Conservation (phyloP, 2,113 vertebrate genomes). For the Cephalopholis sonnerati region DNA sequence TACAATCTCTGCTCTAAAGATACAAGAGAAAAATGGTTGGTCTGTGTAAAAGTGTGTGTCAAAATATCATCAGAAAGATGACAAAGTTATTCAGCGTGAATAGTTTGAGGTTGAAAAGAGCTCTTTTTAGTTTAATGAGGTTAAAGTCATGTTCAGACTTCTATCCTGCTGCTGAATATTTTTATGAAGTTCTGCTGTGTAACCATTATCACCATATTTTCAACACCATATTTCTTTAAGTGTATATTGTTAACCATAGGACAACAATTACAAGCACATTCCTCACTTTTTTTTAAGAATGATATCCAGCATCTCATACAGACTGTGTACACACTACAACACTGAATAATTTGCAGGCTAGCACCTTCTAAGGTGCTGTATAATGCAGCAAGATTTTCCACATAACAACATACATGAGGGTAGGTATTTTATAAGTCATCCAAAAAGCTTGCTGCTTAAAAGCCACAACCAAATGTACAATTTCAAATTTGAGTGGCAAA, state of each 20-base stretch:
- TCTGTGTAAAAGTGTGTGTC: not conserved
- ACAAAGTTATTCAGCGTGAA: not conserved
- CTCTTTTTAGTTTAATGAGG: not conserved
- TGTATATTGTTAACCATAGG: not conserved
- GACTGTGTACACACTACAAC: not conserved
- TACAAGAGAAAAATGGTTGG: conserved; percentile 49
- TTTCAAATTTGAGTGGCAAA: not conserved
- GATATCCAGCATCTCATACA: not conserved
- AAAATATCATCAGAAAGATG: not conserved
- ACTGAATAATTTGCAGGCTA: not conserved
- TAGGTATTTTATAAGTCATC: not conserved
- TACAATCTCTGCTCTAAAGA: conserved; percentile 93
- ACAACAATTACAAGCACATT: not conserved
- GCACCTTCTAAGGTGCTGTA: not conserved
- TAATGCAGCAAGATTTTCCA: not conserved
- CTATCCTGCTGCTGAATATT: not conserved
- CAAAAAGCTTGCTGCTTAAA: not conserved
- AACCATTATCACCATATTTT: not conserved
- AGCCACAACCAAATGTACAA: not conserved
- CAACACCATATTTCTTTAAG: not conserved
- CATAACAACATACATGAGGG: not conserved
- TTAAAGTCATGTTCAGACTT: not conserved
- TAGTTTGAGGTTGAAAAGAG: not conserved
- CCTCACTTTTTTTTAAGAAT: not conserved
- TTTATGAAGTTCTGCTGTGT: not conserved